phyloP scores from a whole-genome alignment of 2,888 invertebrate species.

The Scelioninae gen. 2 region DNA sequence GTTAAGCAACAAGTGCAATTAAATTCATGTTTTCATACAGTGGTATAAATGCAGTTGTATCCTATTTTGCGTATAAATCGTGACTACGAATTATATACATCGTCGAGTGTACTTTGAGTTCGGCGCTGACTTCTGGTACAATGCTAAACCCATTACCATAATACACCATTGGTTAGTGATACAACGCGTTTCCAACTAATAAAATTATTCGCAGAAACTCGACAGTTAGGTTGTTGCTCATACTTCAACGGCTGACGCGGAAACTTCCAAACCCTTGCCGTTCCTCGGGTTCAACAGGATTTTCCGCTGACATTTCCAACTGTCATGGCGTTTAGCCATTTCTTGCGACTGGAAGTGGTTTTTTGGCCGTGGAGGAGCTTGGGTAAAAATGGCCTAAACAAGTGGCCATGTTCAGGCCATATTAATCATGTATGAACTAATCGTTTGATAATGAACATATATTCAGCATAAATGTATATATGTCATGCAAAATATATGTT shows the following conservation, averaged over 20 bases:
- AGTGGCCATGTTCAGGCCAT: too few species aligned
- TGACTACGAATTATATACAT: slow-evolving; percentile 51
- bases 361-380: too few species aligned
- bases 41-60: slow-evolving; percentile 44
- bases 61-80: slow-evolving; percentile 56
- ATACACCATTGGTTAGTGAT: slow-evolving; percentile 67
- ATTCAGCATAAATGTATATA: too few species aligned
- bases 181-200: slow-evolving; percentile 66
- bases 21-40: slow-evolving; percentile 54
- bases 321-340: background rate
- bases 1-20: slow-evolving; percentile 60
- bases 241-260: slow-evolving; percentile 47
- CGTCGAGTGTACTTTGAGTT: slow-evolving; percentile 51
- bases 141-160: slow-evolving; percentile 65
- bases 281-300: slow-evolving; percentile 14
- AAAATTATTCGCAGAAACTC: slow-evolving; percentile 65
- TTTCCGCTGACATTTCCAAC: slow-evolving; percentile 10
- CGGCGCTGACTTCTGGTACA: slow-evolving; percentile 55
- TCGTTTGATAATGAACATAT: too few species aligned
- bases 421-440: too few species aligned
- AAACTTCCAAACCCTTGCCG: slow-evolving; percentile 34
- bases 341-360: background rate
- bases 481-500: too few species aligned
- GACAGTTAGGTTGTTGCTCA: slow-evolving; percentile 62
- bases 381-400: too few species aligned